Evolutionary conservation across 2,888 invertebrate species (phyloP), one percentile per base, ranked within the genome.

Genomic region (Fissipunctia ypsillon): DNA sequence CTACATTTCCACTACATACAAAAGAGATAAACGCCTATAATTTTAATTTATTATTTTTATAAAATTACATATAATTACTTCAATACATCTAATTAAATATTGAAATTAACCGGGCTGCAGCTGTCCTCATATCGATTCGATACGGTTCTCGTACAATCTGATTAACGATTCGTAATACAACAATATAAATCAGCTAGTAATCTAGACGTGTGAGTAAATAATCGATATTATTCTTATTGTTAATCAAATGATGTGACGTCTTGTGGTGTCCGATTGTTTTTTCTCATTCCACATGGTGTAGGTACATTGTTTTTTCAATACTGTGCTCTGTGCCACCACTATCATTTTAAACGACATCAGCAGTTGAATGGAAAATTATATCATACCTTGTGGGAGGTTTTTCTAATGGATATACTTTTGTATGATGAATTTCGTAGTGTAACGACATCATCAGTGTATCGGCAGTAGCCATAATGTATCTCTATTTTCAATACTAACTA

Each of bases 111-210:
- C 57, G 60, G 73, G 57, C 16, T 63, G 57, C 86, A 86, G 76
- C 85, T 87, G 87, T 84, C 75, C 25, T 82, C 73, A 86, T 78
- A 82, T 70, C 60, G 71, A 78, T 79, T 74, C 59, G 74, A 73
- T 76, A 76, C 78, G 74, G 65, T 69, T 73, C 70, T 76, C 79
- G 25, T 67, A 56, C 64, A 54, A 78, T 74, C 74, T 80, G 81
- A 86, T 84, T 81, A 77, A 76, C 73, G 78, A 72, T 73, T 76
- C 43, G 57, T 69, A 77, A 71, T 43, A 65, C 35, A 79, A 84
- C 65, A 83, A 64, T 52, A 79, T 83, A 80, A 83, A 86, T 83
- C 80, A 86, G 66, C 57, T 28, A 59, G 52, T 75, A 73, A 79
- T 84, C 76, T 68, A 81, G 68, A 66, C 68, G 19, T 80, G n/a